Evolutionary conservation across 1,140 invertebrate species (phyloP).

Genomic region (Psix sp.): DNA sequence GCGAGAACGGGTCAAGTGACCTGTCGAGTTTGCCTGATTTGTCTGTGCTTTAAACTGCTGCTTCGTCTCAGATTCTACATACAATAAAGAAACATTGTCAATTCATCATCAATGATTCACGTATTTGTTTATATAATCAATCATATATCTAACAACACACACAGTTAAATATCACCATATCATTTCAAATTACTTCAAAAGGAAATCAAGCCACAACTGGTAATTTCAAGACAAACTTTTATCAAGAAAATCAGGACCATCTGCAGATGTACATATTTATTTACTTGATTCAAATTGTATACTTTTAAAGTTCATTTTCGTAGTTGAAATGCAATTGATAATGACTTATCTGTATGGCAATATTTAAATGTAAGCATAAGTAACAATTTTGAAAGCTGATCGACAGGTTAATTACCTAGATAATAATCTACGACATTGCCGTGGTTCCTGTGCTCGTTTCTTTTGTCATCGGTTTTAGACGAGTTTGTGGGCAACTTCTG

Average conservation of each 20-base stretch:
- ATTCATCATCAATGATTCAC: background rate
- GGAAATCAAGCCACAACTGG: no score
- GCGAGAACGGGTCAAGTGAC: slow-evolving; percentile 65
- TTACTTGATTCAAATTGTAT: no score
- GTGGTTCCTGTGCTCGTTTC: slow-evolving; percentile 70
- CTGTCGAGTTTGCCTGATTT: slow-evolving; percentile 63
- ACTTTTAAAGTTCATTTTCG: no score
- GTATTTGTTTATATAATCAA: background rate
- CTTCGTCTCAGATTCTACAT: slow-evolving; percentile 70
- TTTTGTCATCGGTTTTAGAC: slow-evolving; percentile 68
- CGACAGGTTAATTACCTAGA: slow-evolving; percentile 61
- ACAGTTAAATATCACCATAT: no score
- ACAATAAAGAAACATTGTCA: background rate
- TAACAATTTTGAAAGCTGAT: background rate
- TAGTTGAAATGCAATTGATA: no score
- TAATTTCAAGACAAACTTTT: no score
- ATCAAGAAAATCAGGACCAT: no score
- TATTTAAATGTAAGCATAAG: background rate
- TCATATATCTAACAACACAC: no score
- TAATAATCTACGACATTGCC: slow-evolving; percentile 72
- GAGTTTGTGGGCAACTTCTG: slow-evolving; percentile 63
- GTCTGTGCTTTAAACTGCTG: slow-evolving; percentile 71
- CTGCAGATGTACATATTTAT: no score
- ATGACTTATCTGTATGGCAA: no score
- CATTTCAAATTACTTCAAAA: no score